Conservation (phyloP, 2,113 vertebrate genomes). For the Poeciliopsis occidentalis region DNA sequence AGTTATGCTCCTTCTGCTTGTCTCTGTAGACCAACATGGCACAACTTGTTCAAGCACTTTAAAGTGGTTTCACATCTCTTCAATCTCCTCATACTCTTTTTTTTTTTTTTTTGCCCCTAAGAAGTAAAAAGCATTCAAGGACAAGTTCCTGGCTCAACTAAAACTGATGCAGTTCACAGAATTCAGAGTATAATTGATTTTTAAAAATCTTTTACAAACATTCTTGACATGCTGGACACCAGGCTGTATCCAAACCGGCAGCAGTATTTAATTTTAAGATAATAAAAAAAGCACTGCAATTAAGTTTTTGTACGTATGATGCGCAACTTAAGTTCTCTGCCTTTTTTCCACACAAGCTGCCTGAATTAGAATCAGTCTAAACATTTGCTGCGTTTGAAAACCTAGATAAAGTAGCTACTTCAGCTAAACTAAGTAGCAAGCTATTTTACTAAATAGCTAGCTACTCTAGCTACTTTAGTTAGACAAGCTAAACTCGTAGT, state of each 20-base stretch:
- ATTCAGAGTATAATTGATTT: too few relatives aligned
- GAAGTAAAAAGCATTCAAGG: slow-evolving; percentile 15
- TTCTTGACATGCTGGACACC: too few relatives aligned
- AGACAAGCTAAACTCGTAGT: too few relatives aligned
- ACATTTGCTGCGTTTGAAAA: too few relatives aligned
- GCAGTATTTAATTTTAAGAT: background rate
- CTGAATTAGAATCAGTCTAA: background rate
- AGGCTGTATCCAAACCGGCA: background rate
- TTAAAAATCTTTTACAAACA: too few relatives aligned
- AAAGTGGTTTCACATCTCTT: slow-evolving; percentile 11
- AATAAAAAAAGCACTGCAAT: background rate
- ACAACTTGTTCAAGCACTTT: slow-evolving; percentile 16
- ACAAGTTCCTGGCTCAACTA: slow-evolving; percentile 3
- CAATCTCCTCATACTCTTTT: background rate
- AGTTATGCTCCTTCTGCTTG: slow-evolving; percentile 12
- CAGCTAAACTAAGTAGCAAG: too few relatives aligned
- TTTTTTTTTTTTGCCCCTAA: background rate
- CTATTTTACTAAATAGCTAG: too few relatives aligned
- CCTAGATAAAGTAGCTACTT: too few relatives aligned
- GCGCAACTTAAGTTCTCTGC: background rate
- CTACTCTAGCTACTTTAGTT: too few relatives aligned
- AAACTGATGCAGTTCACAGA: background rate
- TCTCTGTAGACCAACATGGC: slow-evolving; percentile 33
- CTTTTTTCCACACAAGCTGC: background rate
- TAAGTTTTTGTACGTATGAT: background rate